A percentile compares a stretch with the other conserved stretches of the same genome.
Conservation (phyloP, 2,888 invertebrate species). For the Leptopterna dolabrata region DNA sequence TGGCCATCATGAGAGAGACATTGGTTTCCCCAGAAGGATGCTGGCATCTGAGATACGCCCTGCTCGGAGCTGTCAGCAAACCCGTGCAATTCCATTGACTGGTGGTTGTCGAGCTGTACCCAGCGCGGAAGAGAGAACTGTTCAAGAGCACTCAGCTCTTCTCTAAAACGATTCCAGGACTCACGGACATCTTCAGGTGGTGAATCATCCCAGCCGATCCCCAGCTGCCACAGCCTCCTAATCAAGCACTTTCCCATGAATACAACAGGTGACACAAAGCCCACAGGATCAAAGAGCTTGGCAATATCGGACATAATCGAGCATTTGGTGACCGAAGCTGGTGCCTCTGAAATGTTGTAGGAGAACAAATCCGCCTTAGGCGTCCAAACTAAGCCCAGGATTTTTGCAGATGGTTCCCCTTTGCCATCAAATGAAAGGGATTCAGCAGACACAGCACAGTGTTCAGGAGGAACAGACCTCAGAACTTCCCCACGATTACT, state of each 20-base stretch:
- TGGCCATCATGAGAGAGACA: constrained; percentile 32
- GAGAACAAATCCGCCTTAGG: no score
- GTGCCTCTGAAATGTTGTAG: no score
- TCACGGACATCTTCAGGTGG: not conserved
- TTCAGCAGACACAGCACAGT: not conserved
- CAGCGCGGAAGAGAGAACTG: not conserved
- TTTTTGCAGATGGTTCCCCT: no score
- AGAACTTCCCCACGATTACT: not conserved
- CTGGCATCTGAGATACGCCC: constrained; percentile 47
- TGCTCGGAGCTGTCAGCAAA: no score
- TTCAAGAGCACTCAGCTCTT: not conserved
- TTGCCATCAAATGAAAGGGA: not conserved
- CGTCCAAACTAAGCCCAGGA: no score
- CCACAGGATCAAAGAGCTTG: constrained; percentile 35
- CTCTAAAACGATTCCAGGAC: not conserved
- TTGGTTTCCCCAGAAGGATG: not conserved
- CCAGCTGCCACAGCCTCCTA: no score
- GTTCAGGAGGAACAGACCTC: not conserved
- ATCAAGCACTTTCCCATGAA: no score
- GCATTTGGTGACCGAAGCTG: no score
- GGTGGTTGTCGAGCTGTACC: no score
- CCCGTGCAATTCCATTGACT: no score
- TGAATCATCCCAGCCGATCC: constrained; percentile 31
- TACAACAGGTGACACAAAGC: constrained; percentile 9
- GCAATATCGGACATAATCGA: no score